Evolutionary conservation across 2,888 invertebrate genomes (phyloP), one percentile per base, ranked within the genome.

Genomic region (Galerucella nymphaeae): DNA sequence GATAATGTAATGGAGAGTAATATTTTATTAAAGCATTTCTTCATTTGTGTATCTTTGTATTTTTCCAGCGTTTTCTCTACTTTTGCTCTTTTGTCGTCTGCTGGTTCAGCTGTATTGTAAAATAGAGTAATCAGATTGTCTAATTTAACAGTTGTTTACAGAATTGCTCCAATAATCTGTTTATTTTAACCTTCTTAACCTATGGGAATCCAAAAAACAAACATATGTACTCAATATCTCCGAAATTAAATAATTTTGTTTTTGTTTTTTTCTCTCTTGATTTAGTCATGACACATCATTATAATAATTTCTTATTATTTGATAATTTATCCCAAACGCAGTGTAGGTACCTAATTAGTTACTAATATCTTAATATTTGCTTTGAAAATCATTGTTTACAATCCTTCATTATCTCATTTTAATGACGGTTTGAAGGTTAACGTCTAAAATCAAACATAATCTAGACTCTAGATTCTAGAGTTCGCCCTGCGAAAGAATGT

Each of bases 401-500:
- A 53, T 45, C 30, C 18, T 41, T 16, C 55, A 18, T 53, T 38
- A 66, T 57, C 55, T 41, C 10, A 48, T 41, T 18, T 66, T 55
- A n/a, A 38, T 66, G 41, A 50, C 9, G 2, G 42, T 55, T 66
- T 66, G 57, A 57, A 66, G 66, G 20, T 66, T 66, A 66, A 66
- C 55, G n/a, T 55, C 38, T 65, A 65, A 65, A 20, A 30, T 65
- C 5, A 45, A 42, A 42, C 42, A 45, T 2, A 14, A 13, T 11
- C 14, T 45, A n/a, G n/a, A n/a, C n/a, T n/a, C n/a, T n/a, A n/a
- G n/a, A n/a, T n/a, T n/a, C n/a, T n/a, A 14, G 14, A 13, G 45
- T 45, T 45, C 45, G 30, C 30, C 30, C 30, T 38, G 30, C 30
- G 1, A 38, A 38, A 38, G 30, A 38, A 38, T 38, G 30, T 38